A percentile compares a stretch with the other conserved stretches of the same genome.
phyloP scores from a whole-genome alignment of 92 coral and sea anemone genomes.

The Parazoanthus swiftii region DNA sequence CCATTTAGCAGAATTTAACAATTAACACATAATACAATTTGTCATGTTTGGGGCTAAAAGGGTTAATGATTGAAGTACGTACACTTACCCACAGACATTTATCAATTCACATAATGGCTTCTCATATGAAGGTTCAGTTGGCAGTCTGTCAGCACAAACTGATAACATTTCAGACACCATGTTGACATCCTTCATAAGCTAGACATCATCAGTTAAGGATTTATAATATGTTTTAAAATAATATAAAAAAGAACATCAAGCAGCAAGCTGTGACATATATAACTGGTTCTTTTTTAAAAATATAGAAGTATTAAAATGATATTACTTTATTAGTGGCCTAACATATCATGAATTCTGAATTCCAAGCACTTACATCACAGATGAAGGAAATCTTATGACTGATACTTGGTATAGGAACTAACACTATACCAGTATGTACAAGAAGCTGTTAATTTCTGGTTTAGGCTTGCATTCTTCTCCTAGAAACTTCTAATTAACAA shows the following conservation, averaged over 20 bases:
- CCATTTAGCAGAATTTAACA: too few species aligned
- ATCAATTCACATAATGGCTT: conserved; percentile 78
- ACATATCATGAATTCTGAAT: too few species aligned
- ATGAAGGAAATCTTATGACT: too few species aligned
- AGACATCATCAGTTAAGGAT: conserved; percentile 10
- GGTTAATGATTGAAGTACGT: too few species aligned
- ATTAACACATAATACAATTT: too few species aligned
- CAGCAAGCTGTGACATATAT: background rate
- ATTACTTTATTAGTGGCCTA: too few species aligned
- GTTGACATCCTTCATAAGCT: conserved; percentile 88
- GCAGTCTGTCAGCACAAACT: conserved; percentile 71
- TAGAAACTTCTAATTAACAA: too few species aligned
- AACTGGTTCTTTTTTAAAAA: background rate
- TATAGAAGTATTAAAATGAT: too few species aligned
- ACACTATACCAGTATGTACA: background rate
- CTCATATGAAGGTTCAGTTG: conserved; percentile 70
- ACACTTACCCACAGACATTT: conserved; percentile 77
- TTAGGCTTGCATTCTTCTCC: too few species aligned
- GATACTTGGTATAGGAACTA: background rate
- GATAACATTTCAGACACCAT: conserved; percentile 78
- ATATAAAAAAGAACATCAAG: background rate
- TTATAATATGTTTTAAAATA: background rate
- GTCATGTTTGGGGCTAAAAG: too few species aligned
- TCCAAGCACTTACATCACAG: background rate
- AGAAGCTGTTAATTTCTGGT: background rate